Percentiles rank a stretch among this genome's conserved stretches.
Evolutionary conservation across 92 coral and sea anemone genomes (phyloP).

Genomic region (Parazoanthus atlanticus): DNA sequence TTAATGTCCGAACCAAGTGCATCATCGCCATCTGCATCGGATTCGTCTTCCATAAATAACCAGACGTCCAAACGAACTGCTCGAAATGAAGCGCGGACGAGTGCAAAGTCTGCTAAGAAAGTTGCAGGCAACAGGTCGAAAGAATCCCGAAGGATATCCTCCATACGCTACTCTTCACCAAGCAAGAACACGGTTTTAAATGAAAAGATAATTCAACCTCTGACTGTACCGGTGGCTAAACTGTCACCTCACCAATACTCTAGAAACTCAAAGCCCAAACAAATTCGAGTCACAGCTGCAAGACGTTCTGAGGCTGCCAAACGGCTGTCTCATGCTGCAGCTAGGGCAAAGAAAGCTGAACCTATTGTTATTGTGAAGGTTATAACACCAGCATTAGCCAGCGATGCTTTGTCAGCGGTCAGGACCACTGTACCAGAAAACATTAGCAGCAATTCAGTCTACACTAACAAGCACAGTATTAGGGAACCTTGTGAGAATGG

Average conservation of each 20-base stretch:
- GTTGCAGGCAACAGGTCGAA: conserved; percentile 24
- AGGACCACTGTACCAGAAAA: conserved; percentile 73
- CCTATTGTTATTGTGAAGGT: conserved; percentile 71
- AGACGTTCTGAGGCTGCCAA: conserved; percentile 89
- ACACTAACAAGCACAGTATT: conserved; percentile 65
- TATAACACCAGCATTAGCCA: conserved; percentile 62
- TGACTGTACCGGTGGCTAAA: conserved; percentile 78
- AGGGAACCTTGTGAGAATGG: conserved; percentile 57
- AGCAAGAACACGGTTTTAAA: conserved; percentile 47
- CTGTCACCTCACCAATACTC: conserved; percentile 57
- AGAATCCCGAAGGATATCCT: conserved; percentile 18
- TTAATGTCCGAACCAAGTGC: conserved; percentile 15
- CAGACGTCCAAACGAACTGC: conserved; percentile 21
- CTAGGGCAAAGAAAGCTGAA: conserved; percentile 50
- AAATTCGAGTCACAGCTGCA: conserved; percentile 70
- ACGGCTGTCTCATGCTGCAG: conserved; percentile 48
- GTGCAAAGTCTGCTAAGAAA: conserved; percentile 27
- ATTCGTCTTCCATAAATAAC: conserved; percentile 29
- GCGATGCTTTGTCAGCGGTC: conserved; percentile 73
- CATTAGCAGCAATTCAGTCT: conserved; percentile 61
- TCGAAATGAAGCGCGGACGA: not conserved
- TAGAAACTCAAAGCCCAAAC: conserved; percentile 49
- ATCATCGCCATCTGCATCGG: conserved; percentile 24
- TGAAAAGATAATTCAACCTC: conserved; percentile 63
- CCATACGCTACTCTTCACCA: conserved; percentile 23